Evolutionary conservation across 2,888 invertebrate genomes (phyloP).

Genomic region (Acanthosepion lycidas): DNA sequence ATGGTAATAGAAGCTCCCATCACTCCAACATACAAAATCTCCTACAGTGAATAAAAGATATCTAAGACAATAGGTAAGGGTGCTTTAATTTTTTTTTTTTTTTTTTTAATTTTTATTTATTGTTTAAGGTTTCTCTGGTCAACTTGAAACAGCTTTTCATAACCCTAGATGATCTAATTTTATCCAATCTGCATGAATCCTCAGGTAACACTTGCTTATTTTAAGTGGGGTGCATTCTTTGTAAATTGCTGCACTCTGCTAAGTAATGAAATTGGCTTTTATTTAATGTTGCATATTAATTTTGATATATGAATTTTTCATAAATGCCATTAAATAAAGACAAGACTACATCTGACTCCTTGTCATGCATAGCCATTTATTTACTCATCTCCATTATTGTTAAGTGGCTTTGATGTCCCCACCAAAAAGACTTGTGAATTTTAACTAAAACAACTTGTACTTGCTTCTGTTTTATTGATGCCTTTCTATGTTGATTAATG

Average conservation of each 20-base stretch:
- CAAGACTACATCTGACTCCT: no score
- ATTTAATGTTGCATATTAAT: no score
- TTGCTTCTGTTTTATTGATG: no score
- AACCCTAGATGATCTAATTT: neutral
- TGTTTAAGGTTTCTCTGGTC: neutral
- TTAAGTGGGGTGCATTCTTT: neutral
- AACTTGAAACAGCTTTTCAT: neutral
- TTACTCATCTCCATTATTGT: no score
- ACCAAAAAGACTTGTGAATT: no score
- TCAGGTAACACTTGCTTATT: neutral
- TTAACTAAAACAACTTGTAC: no score
- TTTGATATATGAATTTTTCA: no score
- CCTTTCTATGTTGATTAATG: no score
- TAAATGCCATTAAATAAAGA: no score
- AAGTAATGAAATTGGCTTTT: no score
- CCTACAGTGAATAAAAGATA: neutral
- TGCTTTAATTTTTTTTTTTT: neutral
- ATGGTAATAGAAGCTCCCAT: slow-evolving; percentile 23
- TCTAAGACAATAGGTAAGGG: slow-evolving; percentile 14
- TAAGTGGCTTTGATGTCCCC: no score
- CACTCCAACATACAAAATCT: neutral
- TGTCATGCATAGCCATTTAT: no score
- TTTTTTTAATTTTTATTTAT: neutral
- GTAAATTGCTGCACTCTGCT: neutral
- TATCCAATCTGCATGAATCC: neutral